A percentile compares a stretch with the other conserved stretches of the same genome.
Conservation (phyloP, 2,113 vertebrate genomes). For the Candoia aspera region DNA sequence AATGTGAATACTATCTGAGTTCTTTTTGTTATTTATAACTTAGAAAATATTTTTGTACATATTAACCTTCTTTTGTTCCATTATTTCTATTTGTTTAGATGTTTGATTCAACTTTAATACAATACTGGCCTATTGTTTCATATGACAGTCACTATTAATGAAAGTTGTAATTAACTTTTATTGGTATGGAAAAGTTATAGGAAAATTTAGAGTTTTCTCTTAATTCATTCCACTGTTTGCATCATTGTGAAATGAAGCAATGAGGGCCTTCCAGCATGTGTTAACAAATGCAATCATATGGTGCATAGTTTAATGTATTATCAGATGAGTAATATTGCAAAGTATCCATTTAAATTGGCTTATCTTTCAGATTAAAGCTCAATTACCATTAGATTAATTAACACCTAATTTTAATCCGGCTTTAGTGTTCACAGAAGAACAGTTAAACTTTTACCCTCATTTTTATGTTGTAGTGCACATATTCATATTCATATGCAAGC, state of each 20-base stretch:
- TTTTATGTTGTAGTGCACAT: conserved; percentile 35
- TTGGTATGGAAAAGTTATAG: conserved; percentile 1
- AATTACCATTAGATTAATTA: conserved; percentile 57
- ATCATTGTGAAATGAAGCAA: conserved; percentile 56
- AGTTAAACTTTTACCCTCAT: conserved; percentile 51
- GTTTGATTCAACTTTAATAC: neutral
- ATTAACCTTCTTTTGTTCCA: neutral
- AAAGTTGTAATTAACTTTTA: conserved; percentile 19
- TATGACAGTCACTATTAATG: neutral
- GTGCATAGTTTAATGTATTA: conserved; percentile 55
- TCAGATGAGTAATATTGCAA: conserved; percentile 60
- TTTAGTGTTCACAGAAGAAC: conserved; percentile 46
- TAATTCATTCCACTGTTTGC: conserved; percentile 46
- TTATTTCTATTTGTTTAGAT: neutral
- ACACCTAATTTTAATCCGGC: conserved; percentile 51
- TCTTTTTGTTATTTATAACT: neutral
- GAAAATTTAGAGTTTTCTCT: conserved; percentile 31
- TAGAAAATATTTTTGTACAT: neutral
- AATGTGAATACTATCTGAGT: too few relatives aligned
- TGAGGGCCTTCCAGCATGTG: conserved; percentile 43
- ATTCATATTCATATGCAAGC: conserved; percentile 3
- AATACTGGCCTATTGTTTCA: neutral
- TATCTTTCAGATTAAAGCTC: conserved; percentile 52
- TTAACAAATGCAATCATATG: conserved; percentile 57
- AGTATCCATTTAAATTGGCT: conserved; percentile 54